Conservation (phyloP, 2,113 vertebrate genomes). For the Numida meleagris region DNA sequence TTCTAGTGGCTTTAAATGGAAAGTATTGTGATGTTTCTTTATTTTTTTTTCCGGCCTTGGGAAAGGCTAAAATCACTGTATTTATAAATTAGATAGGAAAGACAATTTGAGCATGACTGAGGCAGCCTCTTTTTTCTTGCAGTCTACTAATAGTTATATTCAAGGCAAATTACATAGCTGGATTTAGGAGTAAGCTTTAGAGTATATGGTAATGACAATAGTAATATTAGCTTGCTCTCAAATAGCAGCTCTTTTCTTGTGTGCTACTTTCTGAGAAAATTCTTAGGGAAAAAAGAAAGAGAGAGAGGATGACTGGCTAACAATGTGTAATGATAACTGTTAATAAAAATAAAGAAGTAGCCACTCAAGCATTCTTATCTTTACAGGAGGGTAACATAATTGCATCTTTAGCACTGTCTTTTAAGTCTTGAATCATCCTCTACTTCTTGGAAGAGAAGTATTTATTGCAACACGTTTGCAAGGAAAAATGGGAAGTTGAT, state of each 20-base stretch:
- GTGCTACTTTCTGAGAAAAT: background rate
- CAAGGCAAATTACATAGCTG: background rate
- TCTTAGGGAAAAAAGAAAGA: background rate
- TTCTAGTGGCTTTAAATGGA: constrained; percentile 3
- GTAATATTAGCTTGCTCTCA: background rate
- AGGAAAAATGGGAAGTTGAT: background rate
- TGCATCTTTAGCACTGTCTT: background rate
- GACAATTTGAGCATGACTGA: background rate
- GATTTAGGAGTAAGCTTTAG: background rate
- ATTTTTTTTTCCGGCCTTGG: background rate
- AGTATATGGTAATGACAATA: background rate
- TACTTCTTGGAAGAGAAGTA: background rate
- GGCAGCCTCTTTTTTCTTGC: background rate
- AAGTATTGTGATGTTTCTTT: background rate
- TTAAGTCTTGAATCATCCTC: background rate
- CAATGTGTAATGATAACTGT: background rate
- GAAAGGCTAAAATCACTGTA: background rate
- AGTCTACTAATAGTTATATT: background rate
- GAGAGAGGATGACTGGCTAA: background rate
- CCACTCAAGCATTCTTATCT: background rate
- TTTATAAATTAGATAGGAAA: background rate
- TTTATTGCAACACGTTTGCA: background rate
- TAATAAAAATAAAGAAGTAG: background rate
- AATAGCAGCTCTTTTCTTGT: background rate
- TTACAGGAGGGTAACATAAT: background rate